A percentile compares a stretch with the other conserved stretches of the same genome.
phyloP scores from a whole-genome alignment of 2,113 vertebrate species.

The Callospermophilus lateralis region DNA sequence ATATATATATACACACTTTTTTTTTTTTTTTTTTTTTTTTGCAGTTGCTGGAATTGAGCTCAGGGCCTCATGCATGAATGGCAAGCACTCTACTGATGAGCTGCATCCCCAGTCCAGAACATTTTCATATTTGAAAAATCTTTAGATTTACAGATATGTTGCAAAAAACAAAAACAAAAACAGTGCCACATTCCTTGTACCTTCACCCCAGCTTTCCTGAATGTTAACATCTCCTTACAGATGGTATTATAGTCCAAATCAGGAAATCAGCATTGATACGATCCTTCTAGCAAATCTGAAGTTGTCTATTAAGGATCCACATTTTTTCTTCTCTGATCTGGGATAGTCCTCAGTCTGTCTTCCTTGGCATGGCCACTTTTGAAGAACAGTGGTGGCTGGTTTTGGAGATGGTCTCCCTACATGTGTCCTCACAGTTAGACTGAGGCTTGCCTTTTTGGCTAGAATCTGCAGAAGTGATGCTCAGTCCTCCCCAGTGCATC shows the following conservation, averaged over 20 bases:
- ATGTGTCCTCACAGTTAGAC: not conserved
- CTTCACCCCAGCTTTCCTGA: not conserved
- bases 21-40: too few relatives aligned
- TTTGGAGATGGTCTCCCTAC: not conserved
- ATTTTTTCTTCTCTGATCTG: not conserved
- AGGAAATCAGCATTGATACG: not conserved
- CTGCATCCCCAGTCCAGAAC: too few relatives aligned
- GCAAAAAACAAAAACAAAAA: too few relatives aligned
- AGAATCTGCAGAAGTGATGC: fast-evolving
- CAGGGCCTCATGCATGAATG: too few relatives aligned
- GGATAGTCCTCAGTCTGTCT: too few relatives aligned
- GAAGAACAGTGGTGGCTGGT: not conserved
- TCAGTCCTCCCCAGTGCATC: not conserved
- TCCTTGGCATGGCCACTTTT: not conserved
- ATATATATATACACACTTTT: too few relatives aligned
- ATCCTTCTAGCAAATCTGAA: not conserved
- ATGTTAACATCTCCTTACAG: fast-evolving
- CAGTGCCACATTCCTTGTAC: not conserved
- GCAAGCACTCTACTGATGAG: too few relatives aligned
- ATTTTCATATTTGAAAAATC: not conserved
- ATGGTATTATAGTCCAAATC: too few relatives aligned
- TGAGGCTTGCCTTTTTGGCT: not conserved
- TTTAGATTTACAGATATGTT: not conserved
- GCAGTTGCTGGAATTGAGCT: too few relatives aligned
- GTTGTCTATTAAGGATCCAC: not conserved